Conservation (phyloP, 2,113 vertebrate genomes). For the Mus pahari region DNA sequence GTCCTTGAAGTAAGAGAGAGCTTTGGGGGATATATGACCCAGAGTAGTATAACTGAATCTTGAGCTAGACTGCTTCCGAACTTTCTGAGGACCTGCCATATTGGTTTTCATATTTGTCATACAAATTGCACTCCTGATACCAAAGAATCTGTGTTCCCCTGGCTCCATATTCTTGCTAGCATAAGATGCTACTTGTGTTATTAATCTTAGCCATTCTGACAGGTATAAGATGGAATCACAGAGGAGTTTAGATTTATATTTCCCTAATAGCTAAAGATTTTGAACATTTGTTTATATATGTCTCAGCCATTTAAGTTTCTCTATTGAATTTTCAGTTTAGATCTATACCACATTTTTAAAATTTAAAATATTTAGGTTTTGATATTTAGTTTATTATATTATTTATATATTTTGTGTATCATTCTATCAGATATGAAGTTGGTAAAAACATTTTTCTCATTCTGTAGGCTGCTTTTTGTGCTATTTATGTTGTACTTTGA, state of each 20-base stretch:
- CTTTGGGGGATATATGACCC: too few species aligned
- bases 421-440: not conserved
- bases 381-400: not conserved
- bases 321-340: not conserved
- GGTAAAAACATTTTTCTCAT: too few species aligned
- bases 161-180: not conserved
- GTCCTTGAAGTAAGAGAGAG: too few species aligned
- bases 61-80: not conserved
- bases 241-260: not conserved
- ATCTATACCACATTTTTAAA: not conserved
- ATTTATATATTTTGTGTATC: not conserved
- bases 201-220: not conserved
- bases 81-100: not conserved
- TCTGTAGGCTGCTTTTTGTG: too few species aligned
- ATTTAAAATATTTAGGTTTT: not conserved
- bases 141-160: not conserved
- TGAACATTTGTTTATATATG: not conserved
- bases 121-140: not conserved
- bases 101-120: not conserved
- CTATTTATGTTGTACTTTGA: too few species aligned
- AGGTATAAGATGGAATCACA: not conserved
- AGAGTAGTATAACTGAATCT: too few species aligned
- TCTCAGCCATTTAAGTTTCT: not conserved
- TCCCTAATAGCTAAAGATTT: not conserved
- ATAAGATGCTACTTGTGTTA: not conserved